Evolutionary conservation across 2,113 vertebrate species (phyloP), one percentile per base, ranked within the genome.

Genomic region (Sturnira hondurensis): DNA sequence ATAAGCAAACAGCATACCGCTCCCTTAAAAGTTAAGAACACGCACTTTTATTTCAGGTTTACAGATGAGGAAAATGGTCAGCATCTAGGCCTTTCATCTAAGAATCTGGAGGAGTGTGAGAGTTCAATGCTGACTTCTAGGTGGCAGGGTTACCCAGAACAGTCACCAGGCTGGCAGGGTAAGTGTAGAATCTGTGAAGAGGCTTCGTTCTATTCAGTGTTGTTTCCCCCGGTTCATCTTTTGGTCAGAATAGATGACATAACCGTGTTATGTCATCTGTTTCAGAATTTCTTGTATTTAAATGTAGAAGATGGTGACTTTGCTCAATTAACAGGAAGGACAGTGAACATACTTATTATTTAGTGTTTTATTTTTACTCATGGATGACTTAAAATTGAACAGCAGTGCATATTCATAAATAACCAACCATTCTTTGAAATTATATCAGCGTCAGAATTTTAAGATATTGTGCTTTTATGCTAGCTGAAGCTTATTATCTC

Each of bases 21-120:
- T 95, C 58, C 85, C 95, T 82, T 54, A 80, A 96, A 96, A 90
- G 33, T 84, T 58, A 83, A 78, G 83, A 77, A 77, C 70, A 71
- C 17, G 61, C 19, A 91, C 38, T 98, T 95, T 76, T 97, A 96
- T 96, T 83, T 97, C 82, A 89, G 17, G 77, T 81, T 78, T 45
- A 54, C 24, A 81, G 84, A 95, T 22, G 71, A 94, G 93, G 95
- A 88, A 93, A 96, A 92, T 71, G 89, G 89, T 95, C 86, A 26
- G 78, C 15, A 65, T 83, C 74, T 36, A 28, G 36, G 77, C 16
- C n/a, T 97, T 94, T 93, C 43, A 45, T 70, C 38, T 81, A 16
- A 95, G 83, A 56, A 33, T 74, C 82, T 50, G 56, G 52, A 50
- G 61, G 31, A 33, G 7, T 15, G 0, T 26, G 36, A 63, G 45